A percentile compares a stretch with the other conserved stretches of the same genome.
These are phyloP conservation scores for Battus philenor DNA, from an alignment of 1,140 invertebrate genomes.

Conservation along the genomic window DNA sequence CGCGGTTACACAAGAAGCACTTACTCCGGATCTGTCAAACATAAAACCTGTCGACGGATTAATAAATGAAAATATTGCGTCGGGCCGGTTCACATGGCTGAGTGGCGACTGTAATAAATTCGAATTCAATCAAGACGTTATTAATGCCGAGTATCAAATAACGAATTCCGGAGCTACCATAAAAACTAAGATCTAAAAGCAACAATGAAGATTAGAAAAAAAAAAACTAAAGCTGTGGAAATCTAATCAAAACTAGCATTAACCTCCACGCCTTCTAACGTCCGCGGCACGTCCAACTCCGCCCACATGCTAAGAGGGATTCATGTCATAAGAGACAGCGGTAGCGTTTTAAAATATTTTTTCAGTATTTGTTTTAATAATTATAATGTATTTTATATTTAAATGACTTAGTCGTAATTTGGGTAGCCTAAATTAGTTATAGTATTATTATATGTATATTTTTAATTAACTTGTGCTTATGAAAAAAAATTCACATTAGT, in stretches of 20 bases:
- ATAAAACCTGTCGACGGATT: conserved; percentile 5
- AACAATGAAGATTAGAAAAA: conserved; percentile 52
- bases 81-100: conserved; percentile 5
- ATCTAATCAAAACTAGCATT: conserved; percentile 57
- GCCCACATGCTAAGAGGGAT: conserved; percentile 28
- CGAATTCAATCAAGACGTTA: conserved; percentile 31
- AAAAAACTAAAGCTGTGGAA: conserved; percentile 38
- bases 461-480: no score
- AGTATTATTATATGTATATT: no score
- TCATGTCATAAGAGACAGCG: conserved; percentile 24
- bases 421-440: no score
- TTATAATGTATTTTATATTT: no score
- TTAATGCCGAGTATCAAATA: conserved; percentile 30
- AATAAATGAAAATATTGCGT: background rate
- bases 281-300: conserved; percentile 36
- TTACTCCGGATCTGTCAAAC: conserved; percentile 1
- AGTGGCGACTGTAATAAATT: conserved; percentile 22
- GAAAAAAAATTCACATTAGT: no score
- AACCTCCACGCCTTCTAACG: conserved; percentile 40
- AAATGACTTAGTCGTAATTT: no score
- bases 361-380: no score
- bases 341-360: background rate
- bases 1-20: background rate
- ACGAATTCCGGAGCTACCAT: conserved; percentile 35
- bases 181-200: conserved; percentile 40